These are phyloP conservation scores for Cryptomyrus ogoouensis DNA, from an alignment of 2,113 vertebrate species.

Conservation along the genomic window DNA sequence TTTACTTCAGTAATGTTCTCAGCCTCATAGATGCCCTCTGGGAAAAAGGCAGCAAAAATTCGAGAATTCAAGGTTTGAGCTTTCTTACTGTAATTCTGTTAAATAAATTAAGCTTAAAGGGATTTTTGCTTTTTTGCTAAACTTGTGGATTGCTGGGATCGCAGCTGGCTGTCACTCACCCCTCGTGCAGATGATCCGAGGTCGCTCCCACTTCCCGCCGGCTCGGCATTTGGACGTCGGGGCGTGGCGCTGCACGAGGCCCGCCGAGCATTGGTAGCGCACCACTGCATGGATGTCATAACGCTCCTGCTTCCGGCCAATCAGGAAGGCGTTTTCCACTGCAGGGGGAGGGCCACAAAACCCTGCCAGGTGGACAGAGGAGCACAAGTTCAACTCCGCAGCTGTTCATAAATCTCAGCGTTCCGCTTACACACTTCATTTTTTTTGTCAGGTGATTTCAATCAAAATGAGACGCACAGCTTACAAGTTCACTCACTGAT, in stretches of 20 bases:
- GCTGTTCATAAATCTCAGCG: background rate
- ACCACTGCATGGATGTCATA: constrained; percentile 83
- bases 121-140: background rate
- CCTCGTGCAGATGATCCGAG: constrained; percentile 84
- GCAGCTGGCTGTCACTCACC: constrained; percentile 61
- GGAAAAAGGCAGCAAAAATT: background rate
- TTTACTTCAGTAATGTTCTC: background rate
- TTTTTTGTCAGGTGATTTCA: background rate
- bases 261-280: constrained; percentile 81
- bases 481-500: background rate
- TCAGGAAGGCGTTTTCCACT: constrained; percentile 70
- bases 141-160: background rate
- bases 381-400: background rate
- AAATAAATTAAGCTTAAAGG: background rate
- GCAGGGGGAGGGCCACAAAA: constrained; percentile 80
- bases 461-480: background rate
- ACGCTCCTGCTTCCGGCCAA: constrained; percentile 73
- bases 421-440: background rate
- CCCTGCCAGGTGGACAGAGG: constrained; percentile 54
- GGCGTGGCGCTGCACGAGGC: constrained; percentile 79
- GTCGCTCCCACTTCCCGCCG: constrained; percentile 83
- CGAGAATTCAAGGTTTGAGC: background rate
- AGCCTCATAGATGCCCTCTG: background rate
- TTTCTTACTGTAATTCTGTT: background rate
- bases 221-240: constrained; percentile 77